phyloP scores from a whole-genome alignment of 2,888 invertebrate species.

The Hipparchia sbordonii region DNA sequence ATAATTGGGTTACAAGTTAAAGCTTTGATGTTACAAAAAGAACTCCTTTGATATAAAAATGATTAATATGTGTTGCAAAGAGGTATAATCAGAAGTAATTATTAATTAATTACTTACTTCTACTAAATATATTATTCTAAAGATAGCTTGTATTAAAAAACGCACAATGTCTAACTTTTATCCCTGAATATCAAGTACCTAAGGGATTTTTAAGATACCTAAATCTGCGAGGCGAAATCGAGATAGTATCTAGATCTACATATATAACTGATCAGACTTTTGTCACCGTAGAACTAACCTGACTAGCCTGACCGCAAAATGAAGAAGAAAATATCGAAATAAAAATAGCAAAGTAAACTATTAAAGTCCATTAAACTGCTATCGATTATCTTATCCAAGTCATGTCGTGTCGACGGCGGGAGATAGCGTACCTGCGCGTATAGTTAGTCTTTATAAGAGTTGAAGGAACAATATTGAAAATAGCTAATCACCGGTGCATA shows the following conservation, averaged over 20 bases:
- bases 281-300: neutral
- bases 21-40: constrained; percentile 1
- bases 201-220: no score
- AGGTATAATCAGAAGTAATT: no score
- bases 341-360: constrained; percentile 1
- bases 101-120: no score
- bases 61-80: no score
- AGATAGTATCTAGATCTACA: no score
- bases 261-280: neutral
- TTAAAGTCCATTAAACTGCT: constrained; percentile 24
- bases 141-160: no score
- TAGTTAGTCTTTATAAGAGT: constrained; percentile 24
- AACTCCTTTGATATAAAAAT: neutral
- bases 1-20: neutral
- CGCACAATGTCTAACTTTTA: no score
- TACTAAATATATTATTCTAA: no score
- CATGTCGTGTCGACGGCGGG: constrained; percentile 30
- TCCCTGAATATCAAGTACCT: no score
- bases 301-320: neutral
- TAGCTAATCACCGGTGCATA: constrained; percentile 67
- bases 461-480: constrained; percentile 52
- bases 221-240: no score
- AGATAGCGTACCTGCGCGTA: constrained; percentile 11
- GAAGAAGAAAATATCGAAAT: neutral
- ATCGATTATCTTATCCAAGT: constrained; percentile 34